phyloP scores from a whole-genome alignment of 2,797 vertebrate genomes.

The Spinibarbus caldwelli region DNA sequence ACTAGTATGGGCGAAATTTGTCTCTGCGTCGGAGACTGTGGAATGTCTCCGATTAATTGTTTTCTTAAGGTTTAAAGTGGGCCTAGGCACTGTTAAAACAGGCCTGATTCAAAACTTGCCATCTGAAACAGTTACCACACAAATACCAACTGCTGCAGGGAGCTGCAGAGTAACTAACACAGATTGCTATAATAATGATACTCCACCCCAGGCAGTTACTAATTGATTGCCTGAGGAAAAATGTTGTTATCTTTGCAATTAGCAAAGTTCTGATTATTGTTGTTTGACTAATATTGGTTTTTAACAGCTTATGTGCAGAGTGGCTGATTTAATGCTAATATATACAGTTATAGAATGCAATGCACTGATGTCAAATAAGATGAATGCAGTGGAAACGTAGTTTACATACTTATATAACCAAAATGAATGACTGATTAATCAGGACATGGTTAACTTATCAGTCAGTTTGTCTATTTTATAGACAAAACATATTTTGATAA shows the following conservation, averaged over 20 bases:
- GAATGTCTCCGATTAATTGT: background rate
- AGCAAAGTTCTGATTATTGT: conserved; percentile 6
- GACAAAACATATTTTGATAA: background rate
- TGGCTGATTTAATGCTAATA: conserved; percentile 2
- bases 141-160: background rate
- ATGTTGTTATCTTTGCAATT: background rate
- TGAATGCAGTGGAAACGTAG: background rate
- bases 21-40: background rate
- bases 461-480: background rate
- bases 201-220: no score
- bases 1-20: conserved; percentile 21
- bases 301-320: background rate
- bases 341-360: background rate
- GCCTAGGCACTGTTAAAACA: background rate
- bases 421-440: background rate
- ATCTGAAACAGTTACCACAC: background rate
- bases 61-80: background rate
- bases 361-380: background rate
- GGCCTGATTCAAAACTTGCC: background rate
- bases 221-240: no score
- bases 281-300: background rate
- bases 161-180: background rate
- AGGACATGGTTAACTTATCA: background rate
- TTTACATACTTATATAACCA: background rate
- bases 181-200: background rate